These are phyloP conservation scores for Ceriagrion tenellum DNA, from an alignment of 2,888 invertebrate species.

Conservation along the genomic window DNA sequence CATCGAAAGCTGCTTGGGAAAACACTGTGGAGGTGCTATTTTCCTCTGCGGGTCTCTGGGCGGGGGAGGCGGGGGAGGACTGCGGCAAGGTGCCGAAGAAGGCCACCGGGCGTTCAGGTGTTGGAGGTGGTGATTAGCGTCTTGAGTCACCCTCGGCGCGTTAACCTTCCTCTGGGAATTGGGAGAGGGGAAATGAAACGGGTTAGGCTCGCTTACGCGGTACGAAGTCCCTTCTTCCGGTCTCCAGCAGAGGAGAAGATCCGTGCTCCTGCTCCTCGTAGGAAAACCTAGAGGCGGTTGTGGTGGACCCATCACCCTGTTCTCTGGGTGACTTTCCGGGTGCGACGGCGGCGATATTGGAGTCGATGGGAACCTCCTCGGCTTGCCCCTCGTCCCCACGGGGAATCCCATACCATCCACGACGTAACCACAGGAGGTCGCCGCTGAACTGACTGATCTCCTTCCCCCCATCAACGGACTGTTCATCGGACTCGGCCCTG, in stretches of 20 bases:
- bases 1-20: constrained; percentile 20
- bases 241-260: constrained; percentile 35
- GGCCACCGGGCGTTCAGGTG: constrained; percentile 12
- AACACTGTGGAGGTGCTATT: constrained; percentile 68
- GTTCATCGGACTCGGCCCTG: constrained; percentile 40
- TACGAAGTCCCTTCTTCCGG: constrained; percentile 33
- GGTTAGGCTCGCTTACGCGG: constrained; percentile 31
- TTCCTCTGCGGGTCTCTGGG: constrained; percentile 87
- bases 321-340: background rate
- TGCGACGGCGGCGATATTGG: constrained; percentile 21
- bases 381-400: background rate
- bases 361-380: constrained; percentile 40
- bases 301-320: background rate
- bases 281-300: background rate
- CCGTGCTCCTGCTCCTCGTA: constrained; percentile 48
- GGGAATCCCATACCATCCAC: background rate
- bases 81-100: constrained; percentile 62
- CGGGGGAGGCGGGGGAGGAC: constrained; percentile 87
- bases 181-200: constrained; percentile 8
- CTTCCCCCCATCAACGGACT: constrained; percentile 43
- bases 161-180: background rate
- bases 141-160: background rate
- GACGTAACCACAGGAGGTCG: background rate
- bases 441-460: constrained; percentile 55
- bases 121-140: constrained; percentile 5